Evolutionary conservation across 2,888 invertebrate species (phyloP).

Genomic region (Petrolisthes cinctipes): DNA sequence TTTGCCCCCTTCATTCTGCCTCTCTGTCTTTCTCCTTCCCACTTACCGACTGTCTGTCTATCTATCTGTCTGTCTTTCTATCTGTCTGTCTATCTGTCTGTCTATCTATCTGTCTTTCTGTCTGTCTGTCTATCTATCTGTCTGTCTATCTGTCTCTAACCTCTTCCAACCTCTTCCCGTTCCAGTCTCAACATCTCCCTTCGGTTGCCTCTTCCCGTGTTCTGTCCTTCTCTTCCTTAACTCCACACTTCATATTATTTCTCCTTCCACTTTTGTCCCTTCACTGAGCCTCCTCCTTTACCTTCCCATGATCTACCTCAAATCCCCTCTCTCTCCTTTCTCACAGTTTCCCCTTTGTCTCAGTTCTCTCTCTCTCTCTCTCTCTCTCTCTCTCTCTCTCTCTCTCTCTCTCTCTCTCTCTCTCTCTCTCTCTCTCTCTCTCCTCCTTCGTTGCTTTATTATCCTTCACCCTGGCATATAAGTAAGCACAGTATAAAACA

Average conservation of each 20-base stretch:
- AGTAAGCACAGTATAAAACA: too few relatives aligned
- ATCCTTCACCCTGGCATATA: too few relatives aligned
- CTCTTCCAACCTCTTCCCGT: too few relatives aligned
- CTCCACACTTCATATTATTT: background rate
- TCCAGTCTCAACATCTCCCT: too few relatives aligned
- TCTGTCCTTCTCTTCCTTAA: background rate
- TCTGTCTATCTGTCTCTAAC: too few relatives aligned
- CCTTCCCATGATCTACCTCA: background rate
- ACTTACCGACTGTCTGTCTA: background rate
- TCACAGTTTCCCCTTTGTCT: background rate
- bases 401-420: background rate
- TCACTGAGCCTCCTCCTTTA: background rate
- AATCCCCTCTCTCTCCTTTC: background rate
- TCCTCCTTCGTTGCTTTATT: too few relatives aligned
- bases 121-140: too few relatives aligned
- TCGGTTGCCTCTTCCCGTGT: too few relatives aligned
- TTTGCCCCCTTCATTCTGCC: too few relatives aligned
- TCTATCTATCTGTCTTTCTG: background rate
- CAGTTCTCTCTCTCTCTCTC: background rate
- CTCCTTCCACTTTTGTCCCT: background rate
- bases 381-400: background rate
- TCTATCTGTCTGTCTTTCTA: too few relatives aligned
- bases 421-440: background rate
- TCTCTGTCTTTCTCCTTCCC: conserved; percentile 7
- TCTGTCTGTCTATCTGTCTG: background rate